Conservation (phyloP, 2,888 invertebrate genomes). For the Sabellastarte sp. region DNA sequence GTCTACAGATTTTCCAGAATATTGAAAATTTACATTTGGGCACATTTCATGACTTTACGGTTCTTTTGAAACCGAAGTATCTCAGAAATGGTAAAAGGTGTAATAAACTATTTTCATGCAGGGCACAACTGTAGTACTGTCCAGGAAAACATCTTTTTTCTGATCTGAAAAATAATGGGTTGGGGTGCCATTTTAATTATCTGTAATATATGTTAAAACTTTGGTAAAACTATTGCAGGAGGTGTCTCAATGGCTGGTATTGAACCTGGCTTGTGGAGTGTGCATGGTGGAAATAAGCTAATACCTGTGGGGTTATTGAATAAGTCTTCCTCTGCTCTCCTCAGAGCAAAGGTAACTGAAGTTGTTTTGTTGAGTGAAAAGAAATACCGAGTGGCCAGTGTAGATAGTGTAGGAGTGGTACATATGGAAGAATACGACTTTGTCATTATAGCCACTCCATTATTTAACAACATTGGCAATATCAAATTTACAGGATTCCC, state of each 20-base stretch:
- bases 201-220: no score
- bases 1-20: no score
- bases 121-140: no score
- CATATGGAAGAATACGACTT: neutral
- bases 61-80: no score
- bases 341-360: slow-evolving; percentile 53
- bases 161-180: no score
- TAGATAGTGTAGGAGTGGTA: neutral
- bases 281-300: slow-evolving; percentile 66
- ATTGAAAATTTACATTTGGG: no score
- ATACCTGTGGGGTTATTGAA: slow-evolving; percentile 42
- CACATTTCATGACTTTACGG: no score
- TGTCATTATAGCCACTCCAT: neutral
- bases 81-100: no score
- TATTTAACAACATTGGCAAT: neutral
- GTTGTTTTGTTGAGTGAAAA: slow-evolving; percentile 21
- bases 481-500: neutral
- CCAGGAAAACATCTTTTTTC: no score
- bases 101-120: no score
- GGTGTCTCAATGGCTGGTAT: slow-evolving; percentile 65
- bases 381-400: neutral
- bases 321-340: slow-evolving; percentile 58
- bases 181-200: no score
- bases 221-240: no score
- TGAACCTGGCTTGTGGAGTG: slow-evolving; percentile 64